Conservation (phyloP, 2,113 vertebrate species). For the Nibea coibor region DNA sequence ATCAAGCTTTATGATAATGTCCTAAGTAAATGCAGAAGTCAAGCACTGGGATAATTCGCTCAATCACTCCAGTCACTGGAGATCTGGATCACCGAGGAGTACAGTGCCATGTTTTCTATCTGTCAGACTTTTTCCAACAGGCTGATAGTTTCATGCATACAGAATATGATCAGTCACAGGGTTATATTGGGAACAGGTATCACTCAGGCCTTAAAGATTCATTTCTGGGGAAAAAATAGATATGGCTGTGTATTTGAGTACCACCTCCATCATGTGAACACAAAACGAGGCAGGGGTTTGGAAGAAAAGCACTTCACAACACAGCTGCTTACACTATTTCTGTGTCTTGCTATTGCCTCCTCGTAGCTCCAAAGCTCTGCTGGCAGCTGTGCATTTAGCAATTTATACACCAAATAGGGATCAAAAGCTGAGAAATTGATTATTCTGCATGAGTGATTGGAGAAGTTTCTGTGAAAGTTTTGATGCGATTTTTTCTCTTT, state of each 20-base stretch:
- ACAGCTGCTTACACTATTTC: background rate
- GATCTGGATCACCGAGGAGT: background rate
- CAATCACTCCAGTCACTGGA: background rate
- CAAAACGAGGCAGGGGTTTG: background rate
- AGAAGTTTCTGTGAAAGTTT: background rate
- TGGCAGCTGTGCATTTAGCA: background rate
- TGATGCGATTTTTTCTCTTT: background rate
- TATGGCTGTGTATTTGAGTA: background rate
- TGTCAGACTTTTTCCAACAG: slow-evolving; percentile 2
- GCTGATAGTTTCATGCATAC: background rate
- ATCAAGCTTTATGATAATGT: slow-evolving; percentile 23
- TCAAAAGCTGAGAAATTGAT: background rate
- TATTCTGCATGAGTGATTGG: background rate
- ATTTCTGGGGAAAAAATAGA: slow-evolving; percentile 5
- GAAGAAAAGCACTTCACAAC: background rate
- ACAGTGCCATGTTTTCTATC: background rate
- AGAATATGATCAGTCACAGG: background rate
- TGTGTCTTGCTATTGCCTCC: background rate
- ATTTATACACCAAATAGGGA: background rate
- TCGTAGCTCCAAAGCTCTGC: background rate
- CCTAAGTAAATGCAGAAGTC: slow-evolving; percentile 13
- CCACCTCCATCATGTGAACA: slow-evolving; percentile 1
- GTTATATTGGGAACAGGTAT: background rate
- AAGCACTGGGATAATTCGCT: slow-evolving; percentile 4
- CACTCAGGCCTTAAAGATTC: background rate